These are phyloP conservation scores for Peromyscus nudipes DNA, from an alignment of 2,797 vertebrate genomes.

Conservation along the genomic window DNA sequence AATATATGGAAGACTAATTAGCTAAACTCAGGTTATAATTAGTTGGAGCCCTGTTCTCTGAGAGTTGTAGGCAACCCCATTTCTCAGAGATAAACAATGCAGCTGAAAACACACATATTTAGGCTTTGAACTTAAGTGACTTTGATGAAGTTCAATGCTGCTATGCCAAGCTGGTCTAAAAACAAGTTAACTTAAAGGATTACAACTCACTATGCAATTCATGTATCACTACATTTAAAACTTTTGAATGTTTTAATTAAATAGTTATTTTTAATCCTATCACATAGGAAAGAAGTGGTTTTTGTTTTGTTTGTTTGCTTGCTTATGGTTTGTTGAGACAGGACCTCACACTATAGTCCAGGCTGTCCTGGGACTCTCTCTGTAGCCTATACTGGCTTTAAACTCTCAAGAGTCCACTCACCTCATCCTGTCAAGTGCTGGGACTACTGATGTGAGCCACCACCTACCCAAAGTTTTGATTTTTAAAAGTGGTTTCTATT, in stretches of 20 bases:
- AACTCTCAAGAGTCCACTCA: background rate
- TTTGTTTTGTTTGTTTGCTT: background rate
- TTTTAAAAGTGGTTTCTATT: background rate
- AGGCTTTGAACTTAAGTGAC: slow-evolving; percentile 58
- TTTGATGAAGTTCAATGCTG: slow-evolving; percentile 75
- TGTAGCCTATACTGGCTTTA: background rate
- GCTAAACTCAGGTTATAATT: slow-evolving; percentile 66
- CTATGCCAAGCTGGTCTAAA: slow-evolving; percentile 60
- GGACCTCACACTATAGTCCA: background rate
- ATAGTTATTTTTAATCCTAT: background rate
- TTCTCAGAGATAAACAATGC: slow-evolving; percentile 64
- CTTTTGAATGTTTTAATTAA: slow-evolving; percentile 28
- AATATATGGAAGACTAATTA: slow-evolving; percentile 72
- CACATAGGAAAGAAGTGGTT: background rate
- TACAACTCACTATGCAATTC: background rate
- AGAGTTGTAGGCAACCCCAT: slow-evolving; percentile 26
- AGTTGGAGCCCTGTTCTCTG: slow-evolving; percentile 62
- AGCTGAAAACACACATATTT: slow-evolving; percentile 64
- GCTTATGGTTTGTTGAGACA: background rate
- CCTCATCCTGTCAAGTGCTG: background rate
- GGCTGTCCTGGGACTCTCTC: background rate
- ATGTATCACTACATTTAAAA: background rate
- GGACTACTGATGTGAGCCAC: background rate
- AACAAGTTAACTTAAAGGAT: slow-evolving; percentile 50
- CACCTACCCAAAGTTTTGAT: background rate